Evolutionary conservation across 2,113 vertebrate genomes (phyloP).

Genomic region (Camelus dromedarius): DNA sequence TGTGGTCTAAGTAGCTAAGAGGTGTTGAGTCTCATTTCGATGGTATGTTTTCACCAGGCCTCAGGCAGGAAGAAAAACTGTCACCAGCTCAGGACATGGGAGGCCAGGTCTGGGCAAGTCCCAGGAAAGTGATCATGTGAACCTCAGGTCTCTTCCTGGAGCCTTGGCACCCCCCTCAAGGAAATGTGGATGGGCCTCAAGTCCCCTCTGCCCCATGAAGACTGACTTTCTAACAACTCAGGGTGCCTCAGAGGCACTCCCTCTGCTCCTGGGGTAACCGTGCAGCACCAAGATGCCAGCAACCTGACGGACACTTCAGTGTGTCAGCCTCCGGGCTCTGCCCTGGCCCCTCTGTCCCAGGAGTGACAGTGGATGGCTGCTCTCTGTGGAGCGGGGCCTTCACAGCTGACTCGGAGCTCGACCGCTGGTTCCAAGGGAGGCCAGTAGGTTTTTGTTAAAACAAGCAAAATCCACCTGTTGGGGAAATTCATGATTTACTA

Average conservation of each 20-base stretch:
- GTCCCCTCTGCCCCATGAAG: not conserved
- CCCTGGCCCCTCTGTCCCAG: not conserved
- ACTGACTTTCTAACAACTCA: not conserved
- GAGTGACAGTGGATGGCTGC: not conserved
- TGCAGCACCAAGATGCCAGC: rapidly evolving
- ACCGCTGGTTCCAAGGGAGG: not conserved
- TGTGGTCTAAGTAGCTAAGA: not conserved
- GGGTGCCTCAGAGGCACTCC: rapidly evolving
- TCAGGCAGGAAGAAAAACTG: not conserved
- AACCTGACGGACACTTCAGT: rapidly evolving
- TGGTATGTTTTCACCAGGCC: no score
- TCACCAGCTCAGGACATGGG: not conserved
- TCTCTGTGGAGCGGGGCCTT: not conserved
- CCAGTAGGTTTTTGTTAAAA: not conserved
- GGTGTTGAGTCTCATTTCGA: not conserved
- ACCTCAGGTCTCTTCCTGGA: not conserved
- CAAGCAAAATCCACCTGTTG: not conserved
- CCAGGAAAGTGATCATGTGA: not conserved
- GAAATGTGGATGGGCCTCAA: not conserved
- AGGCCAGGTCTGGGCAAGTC: not conserved
- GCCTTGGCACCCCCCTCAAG: not conserved
- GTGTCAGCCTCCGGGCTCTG: not conserved
- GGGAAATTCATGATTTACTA: slow-evolving; percentile 54
- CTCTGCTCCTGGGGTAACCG: not conserved
- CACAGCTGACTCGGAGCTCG: not conserved